Evolutionary conservation across 2,888 invertebrate species (phyloP).

Genomic region (Hetaerina titia): DNA sequence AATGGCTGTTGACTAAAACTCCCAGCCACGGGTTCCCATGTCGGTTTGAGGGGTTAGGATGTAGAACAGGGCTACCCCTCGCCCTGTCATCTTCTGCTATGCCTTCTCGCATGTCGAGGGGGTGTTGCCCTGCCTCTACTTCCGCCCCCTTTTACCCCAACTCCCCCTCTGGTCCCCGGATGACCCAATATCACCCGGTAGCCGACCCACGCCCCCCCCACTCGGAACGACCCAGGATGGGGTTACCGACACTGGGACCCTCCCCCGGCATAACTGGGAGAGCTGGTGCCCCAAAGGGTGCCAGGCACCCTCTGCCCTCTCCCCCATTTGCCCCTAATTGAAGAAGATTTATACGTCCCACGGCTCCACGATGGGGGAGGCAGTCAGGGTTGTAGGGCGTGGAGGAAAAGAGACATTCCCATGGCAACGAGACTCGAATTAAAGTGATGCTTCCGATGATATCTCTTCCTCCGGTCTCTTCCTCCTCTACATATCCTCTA

Average conservation of each 20-base stretch:
- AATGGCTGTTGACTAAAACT: no score
- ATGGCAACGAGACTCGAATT: constrained; percentile 27
- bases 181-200: no score
- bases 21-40: no score
- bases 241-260: not conserved
- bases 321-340: not conserved
- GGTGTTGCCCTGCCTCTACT: not conserved
- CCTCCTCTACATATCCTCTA: not conserved
- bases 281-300: not conserved
- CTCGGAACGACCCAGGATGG: not conserved
- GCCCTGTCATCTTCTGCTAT: not conserved
- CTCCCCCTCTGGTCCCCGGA: not conserved
- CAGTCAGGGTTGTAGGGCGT: not conserved
- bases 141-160: no score
- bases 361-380: not conserved
- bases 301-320: constrained; percentile 2
- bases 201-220: not conserved
- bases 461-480: not conserved
- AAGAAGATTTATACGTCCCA: constrained; percentile 19
- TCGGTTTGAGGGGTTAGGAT: no score
- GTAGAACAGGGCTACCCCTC: not conserved
- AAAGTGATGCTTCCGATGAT: not conserved
- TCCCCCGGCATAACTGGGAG: not conserved
- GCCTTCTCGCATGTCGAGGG: not conserved
- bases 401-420: not conserved